Base-by-base conservation (phyloP, 2,888 invertebrate genomes). In the Monochamus alternatus region DNA sequence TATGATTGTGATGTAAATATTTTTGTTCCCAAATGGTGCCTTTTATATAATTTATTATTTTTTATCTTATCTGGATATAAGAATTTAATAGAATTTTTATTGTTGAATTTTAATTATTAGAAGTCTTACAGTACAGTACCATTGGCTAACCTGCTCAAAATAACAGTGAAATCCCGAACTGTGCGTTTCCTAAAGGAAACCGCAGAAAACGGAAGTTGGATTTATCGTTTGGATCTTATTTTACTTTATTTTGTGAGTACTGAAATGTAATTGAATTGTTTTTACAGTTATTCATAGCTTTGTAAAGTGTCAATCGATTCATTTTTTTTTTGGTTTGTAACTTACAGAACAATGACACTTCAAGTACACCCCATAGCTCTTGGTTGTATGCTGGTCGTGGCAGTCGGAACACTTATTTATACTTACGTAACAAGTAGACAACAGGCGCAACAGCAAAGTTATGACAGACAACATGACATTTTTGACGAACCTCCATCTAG, bases 351-450 rank as follows among this genome's bases (percentile, higher is more conserved):
- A 70, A 79, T 79, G 79, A 43, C 75, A 4, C 51, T 77, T n/a
- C 77, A 79, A 31, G 74, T 75, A 31, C 71, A 77, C 32, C 79
- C 79, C 10, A 10, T 79, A 51, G 66, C 55, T 12, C 62, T 79
- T 72, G 79, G 79, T 8, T 69, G 75, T 5, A 77, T 75, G 75
- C 44, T 79, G 58, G 72, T 75, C 32, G 79, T 79, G 44, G 79
- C 79, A 14, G 69, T 75, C 2, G 79, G 79, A 10, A 79, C 79
- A 12, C 8, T 77, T 3, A 74, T 72, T n/a, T 79, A 79, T 31
- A 32, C 69, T n/a, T 55, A 55, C 55, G 8, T 55, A 14, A 55
- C 55, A 8, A 55, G 14, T 7, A 12, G 55, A 22, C 55, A 55
- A n/a, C 55, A 55, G 55, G 3, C 55, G 4, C 55, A 55, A 22